Percentiles rank a stretch among this genome's conserved stretches.
phyloP scores from a whole-genome alignment of 2,797 vertebrate genomes.

The Leuciscus waleckii region DNA sequence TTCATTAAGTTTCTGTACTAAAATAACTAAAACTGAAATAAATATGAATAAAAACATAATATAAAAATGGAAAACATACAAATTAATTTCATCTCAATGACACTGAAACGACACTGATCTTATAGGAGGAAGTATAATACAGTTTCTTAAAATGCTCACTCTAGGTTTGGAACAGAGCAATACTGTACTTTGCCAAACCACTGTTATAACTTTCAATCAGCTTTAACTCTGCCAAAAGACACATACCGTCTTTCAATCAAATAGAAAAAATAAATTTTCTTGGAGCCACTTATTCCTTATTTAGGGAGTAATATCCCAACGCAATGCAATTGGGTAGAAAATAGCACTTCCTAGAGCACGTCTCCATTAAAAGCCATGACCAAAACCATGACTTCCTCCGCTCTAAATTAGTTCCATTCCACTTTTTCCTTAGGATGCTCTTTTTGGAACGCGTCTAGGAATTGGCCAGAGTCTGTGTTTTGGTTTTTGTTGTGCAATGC shows the following conservation, averaged over 20 bases:
- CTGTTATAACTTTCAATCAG: conserved; percentile 32
- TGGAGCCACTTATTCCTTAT: conserved; percentile 3
- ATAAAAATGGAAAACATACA: background rate
- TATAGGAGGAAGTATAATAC: background rate
- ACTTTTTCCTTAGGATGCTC: conserved; percentile 39
- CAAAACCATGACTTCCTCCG: conserved; percentile 52
- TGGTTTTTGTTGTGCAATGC: conserved; percentile 57
- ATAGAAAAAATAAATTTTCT: background rate
- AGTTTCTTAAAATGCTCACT: conserved; percentile 17
- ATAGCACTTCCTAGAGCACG: conserved; percentile 32
- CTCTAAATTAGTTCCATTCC: conserved; percentile 55
- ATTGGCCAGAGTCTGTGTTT: conserved; percentile 34
- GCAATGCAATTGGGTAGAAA: conserved; percentile 23
- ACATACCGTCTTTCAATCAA: conserved; percentile 18
- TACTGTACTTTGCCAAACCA: conserved; percentile 17
- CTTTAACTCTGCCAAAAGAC: conserved; percentile 10
- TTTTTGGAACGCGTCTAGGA: conserved; percentile 41
- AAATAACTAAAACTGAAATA: background rate
- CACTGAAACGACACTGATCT: conserved; percentile 4
- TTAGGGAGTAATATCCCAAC: conserved; percentile 19
- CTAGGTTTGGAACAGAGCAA: conserved; percentile 1
- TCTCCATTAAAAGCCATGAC: conserved; percentile 46
- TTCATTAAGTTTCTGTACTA: background rate
- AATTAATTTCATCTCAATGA: background rate
- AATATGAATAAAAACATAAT: background rate